Conservation (phyloP, 2,888 invertebrate species). For the Xanthia icteritia region DNA sequence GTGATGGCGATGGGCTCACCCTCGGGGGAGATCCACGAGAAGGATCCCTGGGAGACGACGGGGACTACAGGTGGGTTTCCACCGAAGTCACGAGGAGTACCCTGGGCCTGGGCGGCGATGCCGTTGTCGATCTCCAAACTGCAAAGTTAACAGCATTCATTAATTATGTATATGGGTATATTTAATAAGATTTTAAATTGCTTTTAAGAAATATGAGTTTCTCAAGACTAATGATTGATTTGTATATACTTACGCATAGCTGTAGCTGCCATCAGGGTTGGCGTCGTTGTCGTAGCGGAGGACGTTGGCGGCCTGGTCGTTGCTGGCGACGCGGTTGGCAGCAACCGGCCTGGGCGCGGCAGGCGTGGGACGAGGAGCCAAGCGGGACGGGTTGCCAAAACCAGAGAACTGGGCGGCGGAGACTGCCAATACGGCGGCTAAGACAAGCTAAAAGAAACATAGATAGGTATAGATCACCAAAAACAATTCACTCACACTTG, state of each 20-base stretch:
- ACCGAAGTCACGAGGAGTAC: conserved; percentile 88
- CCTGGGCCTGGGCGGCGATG: conserved; percentile 91
- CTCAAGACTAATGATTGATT: background rate
- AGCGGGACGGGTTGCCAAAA: conserved; percentile 38
- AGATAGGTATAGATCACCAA: background rate
- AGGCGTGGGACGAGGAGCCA: conserved; percentile 42
- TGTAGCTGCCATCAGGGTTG: conserved; percentile 87
- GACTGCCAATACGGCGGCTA: conserved; percentile 79
- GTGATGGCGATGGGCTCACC: conserved; percentile 89
- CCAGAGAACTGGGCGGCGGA: conserved; percentile 75
- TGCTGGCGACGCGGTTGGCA: conserved; percentile 56
- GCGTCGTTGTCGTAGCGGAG: conserved; percentile 82
- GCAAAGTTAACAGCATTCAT: conserved; percentile 44
- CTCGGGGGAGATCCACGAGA: conserved; percentile 90
- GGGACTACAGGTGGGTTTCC: conserved; percentile 81
- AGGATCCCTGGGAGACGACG: conserved; percentile 88
- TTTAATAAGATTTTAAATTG: background rate
- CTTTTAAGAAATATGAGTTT: background rate
- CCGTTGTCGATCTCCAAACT: conserved; percentile 92
- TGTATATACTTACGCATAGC: conserved; percentile 82
- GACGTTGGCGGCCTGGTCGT: conserved; percentile 77
- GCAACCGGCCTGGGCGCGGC: conserved; percentile 52
- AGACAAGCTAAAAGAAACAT: conserved; percentile 67
- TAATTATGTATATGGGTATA: background rate
- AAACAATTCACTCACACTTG: background rate